A percentile compares a stretch with the other conserved stretches of the same genome.
These are phyloP conservation scores for Enteromius thamalakanensis DNA, from an alignment of 2,797 vertebrate species.

Conservation along the genomic window DNA sequence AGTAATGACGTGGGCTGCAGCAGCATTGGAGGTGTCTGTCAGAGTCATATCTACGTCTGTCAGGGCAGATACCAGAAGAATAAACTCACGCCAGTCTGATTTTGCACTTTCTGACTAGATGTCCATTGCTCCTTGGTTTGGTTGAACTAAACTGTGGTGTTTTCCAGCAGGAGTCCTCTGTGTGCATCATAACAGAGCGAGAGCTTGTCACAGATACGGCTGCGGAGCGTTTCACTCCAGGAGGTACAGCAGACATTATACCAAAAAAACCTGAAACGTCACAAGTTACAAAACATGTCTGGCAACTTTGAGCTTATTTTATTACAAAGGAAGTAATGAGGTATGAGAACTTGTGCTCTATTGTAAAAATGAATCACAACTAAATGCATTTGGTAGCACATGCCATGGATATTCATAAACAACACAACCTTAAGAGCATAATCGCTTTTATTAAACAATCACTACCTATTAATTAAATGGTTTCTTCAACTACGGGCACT, in stretches of 20 bases:
- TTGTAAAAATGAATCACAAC: not conserved
- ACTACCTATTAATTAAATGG: not conserved
- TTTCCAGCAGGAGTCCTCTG: constrained; percentile 61
- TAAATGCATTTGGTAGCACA: not conserved
- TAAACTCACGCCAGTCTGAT: constrained; percentile 45
- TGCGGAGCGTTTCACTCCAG: constrained; percentile 66
- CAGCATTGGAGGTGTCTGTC: constrained; percentile 67
- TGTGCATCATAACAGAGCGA: constrained; percentile 72
- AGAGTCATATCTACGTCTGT: constrained; percentile 61
- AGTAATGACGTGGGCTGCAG: constrained; percentile 56
- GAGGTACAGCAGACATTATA: constrained; percentile 60
- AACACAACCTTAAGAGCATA: not conserved
- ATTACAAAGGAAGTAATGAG: not conserved
- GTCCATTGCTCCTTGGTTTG: not conserved
- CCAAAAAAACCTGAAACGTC: not conserved
- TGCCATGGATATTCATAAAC: not conserved
- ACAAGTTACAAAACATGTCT: not conserved
- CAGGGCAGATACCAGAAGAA: constrained; percentile 65
- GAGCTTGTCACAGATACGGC: constrained; percentile 70
- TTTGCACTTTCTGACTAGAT: not conserved
- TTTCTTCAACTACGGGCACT: not conserved
- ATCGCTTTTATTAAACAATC: not conserved
- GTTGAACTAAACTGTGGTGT: not conserved
- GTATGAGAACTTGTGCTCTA: not conserved
- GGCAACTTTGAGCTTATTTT: not conserved